These are phyloP conservation scores for Philaethria dido DNA, from an alignment of 2,888 invertebrate genomes.

Conservation along the genomic window DNA sequence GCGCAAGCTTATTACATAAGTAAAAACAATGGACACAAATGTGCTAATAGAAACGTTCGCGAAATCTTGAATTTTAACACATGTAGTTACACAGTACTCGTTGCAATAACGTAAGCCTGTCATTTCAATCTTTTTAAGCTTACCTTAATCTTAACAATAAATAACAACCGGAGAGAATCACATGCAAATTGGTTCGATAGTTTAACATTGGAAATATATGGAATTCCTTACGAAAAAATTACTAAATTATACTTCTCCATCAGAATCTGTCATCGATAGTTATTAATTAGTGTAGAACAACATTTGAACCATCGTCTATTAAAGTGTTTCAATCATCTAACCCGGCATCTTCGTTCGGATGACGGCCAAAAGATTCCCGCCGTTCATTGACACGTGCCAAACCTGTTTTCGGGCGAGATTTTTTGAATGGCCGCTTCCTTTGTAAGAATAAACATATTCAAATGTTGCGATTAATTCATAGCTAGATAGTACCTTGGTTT, in stretches of 20 bases:
- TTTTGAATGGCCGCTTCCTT: slow-evolving; percentile 83
- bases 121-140: not conserved
- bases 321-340: slow-evolving; percentile 77
- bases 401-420: slow-evolving; percentile 80
- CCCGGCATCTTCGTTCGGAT: slow-evolving; percentile 61
- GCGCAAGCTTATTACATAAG: slow-evolving; percentile 43
- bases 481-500: slow-evolving; percentile 79
- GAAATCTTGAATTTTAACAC: slow-evolving; percentile 40
- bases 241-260: slow-evolving; percentile 32
- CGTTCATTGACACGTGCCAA: slow-evolving; percentile 84
- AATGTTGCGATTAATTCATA: slow-evolving; percentile 84
- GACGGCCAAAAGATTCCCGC: slow-evolving; percentile 78
- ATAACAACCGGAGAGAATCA: slow-evolving; percentile 15
- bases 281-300: slow-evolving; percentile 63
- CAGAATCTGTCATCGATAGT: slow-evolving; percentile 32
- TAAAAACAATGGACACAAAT: slow-evolving; percentile 41
- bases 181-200: slow-evolving; percentile 26
- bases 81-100: slow-evolving; percentile 28
- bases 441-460: slow-evolving; percentile 82
- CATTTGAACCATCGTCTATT: slow-evolving; percentile 69
- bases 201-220: slow-evolving; percentile 8
- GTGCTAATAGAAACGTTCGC: slow-evolving; percentile 42
- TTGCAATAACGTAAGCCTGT: slow-evolving; percentile 11
- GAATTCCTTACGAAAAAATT: slow-evolving; percentile 24
- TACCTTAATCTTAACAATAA: slow-evolving; percentile 2